phyloP scores from a whole-genome alignment of 2,797 vertebrate genomes.

The Pelodytes ibericus region DNA sequence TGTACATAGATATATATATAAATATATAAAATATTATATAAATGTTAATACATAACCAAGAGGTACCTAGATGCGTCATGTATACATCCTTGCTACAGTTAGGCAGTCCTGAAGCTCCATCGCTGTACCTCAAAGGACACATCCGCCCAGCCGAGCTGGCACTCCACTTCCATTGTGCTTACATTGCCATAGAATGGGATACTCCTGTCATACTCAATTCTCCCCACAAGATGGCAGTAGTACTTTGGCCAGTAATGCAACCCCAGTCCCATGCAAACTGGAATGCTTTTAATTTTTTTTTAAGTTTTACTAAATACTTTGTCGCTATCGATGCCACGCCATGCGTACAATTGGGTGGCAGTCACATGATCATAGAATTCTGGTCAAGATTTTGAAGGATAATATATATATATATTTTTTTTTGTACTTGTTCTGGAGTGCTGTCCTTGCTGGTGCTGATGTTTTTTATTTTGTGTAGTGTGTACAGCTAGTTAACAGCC shows the following conservation, averaged over 20 bases:
- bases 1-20: constrained; percentile 57
- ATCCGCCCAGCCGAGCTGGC: constrained; percentile 18
- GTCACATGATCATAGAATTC: too few species aligned
- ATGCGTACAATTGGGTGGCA: too few species aligned
- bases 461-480: constrained; percentile 41
- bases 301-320: constrained; percentile 11
- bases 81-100: constrained; percentile 16
- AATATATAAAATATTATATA: constrained; percentile 56
- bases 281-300: neutral
- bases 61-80: constrained; percentile 40
- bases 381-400: too few species aligned
- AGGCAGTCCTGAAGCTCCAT: neutral
- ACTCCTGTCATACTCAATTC: neutral
- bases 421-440: constrained; percentile 37
- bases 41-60: constrained; percentile 52
- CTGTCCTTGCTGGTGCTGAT: constrained; percentile 42
- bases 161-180: constrained; percentile 7
- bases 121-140: constrained; percentile 6
- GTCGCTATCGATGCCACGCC: too few species aligned
- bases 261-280: too few species aligned
- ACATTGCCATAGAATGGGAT: neutral
- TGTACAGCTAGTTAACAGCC: constrained; percentile 38
- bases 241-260: too few species aligned
- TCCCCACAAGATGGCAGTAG: neutral
- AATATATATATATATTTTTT: too few species aligned